These are phyloP conservation scores for Anagyrus pseudococci DNA, from an alignment of 2,888 invertebrate species.

Conservation along the genomic window DNA sequence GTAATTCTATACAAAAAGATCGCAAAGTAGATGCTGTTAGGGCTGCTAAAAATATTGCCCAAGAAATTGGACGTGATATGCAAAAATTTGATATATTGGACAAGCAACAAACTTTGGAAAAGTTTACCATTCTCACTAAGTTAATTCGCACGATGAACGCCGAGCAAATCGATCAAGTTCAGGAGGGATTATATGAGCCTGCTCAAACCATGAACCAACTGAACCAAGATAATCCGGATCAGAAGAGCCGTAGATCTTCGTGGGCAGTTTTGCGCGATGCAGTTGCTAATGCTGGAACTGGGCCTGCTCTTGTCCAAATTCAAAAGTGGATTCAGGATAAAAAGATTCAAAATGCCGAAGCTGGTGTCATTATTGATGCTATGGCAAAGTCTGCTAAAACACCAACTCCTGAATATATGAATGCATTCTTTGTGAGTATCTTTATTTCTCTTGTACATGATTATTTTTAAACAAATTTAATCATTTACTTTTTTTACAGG, in stretches of 20 bases:
- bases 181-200: constrained; percentile 63
- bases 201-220: constrained; percentile 53
- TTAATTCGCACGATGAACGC: constrained; percentile 69
- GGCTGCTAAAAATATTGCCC: constrained; percentile 58
- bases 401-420: constrained; percentile 71
- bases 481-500: background rate
- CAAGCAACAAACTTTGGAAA: constrained; percentile 67
- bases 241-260: constrained; percentile 58
- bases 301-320: constrained; percentile 70
- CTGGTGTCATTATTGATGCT: constrained; percentile 67
- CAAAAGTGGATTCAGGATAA: constrained; percentile 68
- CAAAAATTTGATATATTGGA: constrained; percentile 67
- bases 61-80: constrained; percentile 69
- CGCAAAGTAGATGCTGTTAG: constrained; percentile 49
- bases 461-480: background rate
- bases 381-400: constrained; percentile 66
- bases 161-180: constrained; percentile 67
- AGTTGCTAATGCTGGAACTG: constrained; percentile 72
- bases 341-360: constrained; percentile 67
- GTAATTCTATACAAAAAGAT: constrained; percentile 58
- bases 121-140: constrained; percentile 68
- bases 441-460: too few species aligned
- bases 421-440: constrained; percentile 66
- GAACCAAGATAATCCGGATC: constrained; percentile 47
- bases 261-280: constrained; percentile 74